Conservation (phyloP, 2,113 vertebrate species). For the Anguilla japonica region DNA sequence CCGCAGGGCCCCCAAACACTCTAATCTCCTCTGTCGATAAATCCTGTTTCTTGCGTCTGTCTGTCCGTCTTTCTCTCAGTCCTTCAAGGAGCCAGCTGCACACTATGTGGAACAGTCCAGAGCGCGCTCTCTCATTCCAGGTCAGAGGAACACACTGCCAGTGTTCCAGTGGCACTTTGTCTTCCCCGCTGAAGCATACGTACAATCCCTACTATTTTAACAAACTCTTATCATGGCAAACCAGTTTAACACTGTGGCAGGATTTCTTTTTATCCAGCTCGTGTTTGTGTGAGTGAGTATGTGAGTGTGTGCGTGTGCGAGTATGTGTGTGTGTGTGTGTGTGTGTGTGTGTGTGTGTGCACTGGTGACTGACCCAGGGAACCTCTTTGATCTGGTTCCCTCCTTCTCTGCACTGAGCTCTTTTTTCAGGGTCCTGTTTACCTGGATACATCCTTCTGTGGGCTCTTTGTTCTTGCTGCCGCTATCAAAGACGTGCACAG, state of each 20-base stretch:
- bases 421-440: conserved; percentile 45
- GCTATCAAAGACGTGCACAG: not conserved
- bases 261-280: not conserved
- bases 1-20: not conserved
- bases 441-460: conserved; percentile 25
- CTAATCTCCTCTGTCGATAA: conserved; percentile 26
- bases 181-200: not conserved
- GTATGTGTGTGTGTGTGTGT: not conserved
- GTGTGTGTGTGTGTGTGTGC: conserved; percentile 6
- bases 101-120: not conserved
- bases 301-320: not conserved
- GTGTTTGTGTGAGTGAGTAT: not conserved
- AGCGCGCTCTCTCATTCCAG: not conserved
- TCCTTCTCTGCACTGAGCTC: conserved; percentile 19
- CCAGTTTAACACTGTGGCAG: not conserved
- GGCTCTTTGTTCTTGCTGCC: conserved; percentile 24
- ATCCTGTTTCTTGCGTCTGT: not conserved
- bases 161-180: not conserved
- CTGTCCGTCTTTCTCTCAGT: not conserved
- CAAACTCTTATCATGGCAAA: not conserved
- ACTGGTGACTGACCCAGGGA: conserved; percentile 20
- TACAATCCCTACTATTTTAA: not conserved
- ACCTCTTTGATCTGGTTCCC: conserved; percentile 41
- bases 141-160: not conserved
- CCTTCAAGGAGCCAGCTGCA: not conserved